Evolutionary conservation across 92 coral and sea anemone species (phyloP), one percentile per base, ranked within the genome.

Genomic region (Phymanthus crucifer): DNA sequence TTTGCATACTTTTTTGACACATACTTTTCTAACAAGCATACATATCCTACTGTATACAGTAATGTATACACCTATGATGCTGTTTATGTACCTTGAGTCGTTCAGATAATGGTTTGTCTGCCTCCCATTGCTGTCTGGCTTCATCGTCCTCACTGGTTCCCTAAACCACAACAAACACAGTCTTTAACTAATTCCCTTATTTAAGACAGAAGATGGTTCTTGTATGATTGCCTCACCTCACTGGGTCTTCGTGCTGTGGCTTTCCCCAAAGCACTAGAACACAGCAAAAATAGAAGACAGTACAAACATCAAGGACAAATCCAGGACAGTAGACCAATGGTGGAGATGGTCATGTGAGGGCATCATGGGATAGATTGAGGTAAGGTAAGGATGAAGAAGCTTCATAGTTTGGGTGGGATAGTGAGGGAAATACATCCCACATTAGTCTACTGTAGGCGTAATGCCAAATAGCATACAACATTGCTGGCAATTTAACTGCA

Each of bases 21-120:
- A n/a, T 43, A 43, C 43, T 4, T 38, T 38, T 4, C 10, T 10
- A 38, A 38, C 43, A 38, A 37, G 3, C 8, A 11, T 38, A 38
- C 10, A 11, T 38, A 38, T 5, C 45, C 45, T 50, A 5, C 58
- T 50, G 16, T 14, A 16, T 17, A 50, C n/a, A n/a, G n/a, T n/a
- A n/a, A n/a, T n/a, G n/a, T 50, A 4, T n/a, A 19, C 23, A 50
- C 23, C 23, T 1, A 50, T 19, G 5, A 50, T 50, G 58, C 5
- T 50, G 19, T 50, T 50, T 50, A 54, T 64, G 36, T 12, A 94
- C 99, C 94, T 96, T 96, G 3, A 96, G 86, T 74, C 91, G 88
- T 64, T 96, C 98, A 68, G 96, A 91, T 79, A 96, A 80, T 54
- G 99, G 98, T 78, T 85, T 91, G 40, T 89, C 99, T 2, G 99